These are phyloP conservation scores for Notarius quadriscutis DNA, from an alignment of 2,113 vertebrate genomes.

Conservation along the genomic window DNA sequence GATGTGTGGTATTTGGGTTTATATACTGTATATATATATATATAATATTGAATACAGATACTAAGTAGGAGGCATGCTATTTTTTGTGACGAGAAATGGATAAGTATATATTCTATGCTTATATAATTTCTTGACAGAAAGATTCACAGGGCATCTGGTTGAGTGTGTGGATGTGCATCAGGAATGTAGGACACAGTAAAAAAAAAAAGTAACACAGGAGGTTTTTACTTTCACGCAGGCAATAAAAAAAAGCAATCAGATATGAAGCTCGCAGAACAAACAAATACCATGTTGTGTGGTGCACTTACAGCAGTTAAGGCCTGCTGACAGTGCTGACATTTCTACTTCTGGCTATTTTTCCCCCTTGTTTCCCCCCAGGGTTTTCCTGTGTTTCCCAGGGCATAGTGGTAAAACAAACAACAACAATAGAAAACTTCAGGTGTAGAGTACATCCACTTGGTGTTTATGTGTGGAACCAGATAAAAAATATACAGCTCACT, in stretches of 20 bases:
- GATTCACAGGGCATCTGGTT: not conserved
- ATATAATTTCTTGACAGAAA: not conserved
- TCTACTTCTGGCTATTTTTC: not conserved
- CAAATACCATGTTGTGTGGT: not conserved
- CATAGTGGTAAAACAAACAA: not conserved
- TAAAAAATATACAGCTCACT: not conserved
- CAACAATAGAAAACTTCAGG: not conserved
- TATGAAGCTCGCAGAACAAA: not conserved
- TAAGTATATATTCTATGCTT: not conserved
- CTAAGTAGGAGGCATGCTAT: not conserved
- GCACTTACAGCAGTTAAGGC: not conserved
- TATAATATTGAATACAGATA: not conserved
- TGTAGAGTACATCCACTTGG: not conserved
- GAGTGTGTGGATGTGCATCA: not conserved
- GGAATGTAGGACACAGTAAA: not conserved
- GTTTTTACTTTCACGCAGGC: not conserved
- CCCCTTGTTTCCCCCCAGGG: not conserved
- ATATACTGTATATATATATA: no score
- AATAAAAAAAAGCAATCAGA: not conserved
- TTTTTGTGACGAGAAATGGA: no score
- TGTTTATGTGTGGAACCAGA: not conserved
- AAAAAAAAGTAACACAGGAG: not conserved
- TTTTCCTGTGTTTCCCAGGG: not conserved
- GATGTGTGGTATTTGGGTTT: no score
- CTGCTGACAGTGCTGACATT: not conserved